These are phyloP conservation scores for Cephalopachus bancanus DNA, from an alignment of 2,797 vertebrate species.

Conservation along the genomic window DNA sequence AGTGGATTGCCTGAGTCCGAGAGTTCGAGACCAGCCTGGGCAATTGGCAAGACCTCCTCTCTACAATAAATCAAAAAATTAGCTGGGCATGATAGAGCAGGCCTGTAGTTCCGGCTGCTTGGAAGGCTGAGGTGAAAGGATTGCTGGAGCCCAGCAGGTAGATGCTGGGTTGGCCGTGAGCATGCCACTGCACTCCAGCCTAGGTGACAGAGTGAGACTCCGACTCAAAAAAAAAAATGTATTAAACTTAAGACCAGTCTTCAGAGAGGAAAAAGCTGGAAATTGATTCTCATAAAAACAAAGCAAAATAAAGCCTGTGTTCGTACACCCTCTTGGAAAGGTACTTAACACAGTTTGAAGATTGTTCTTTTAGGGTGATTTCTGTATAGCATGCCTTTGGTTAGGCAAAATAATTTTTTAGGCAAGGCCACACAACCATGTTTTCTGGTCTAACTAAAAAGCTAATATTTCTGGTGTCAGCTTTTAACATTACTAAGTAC, in stretches of 20 bases:
- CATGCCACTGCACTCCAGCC: too few species aligned
- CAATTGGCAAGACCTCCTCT: too few species aligned
- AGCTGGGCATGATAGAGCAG: too few species aligned
- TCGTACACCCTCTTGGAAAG: background rate
- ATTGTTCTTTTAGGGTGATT: background rate
- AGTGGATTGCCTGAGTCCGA: too few species aligned
- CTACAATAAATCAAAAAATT: too few species aligned
- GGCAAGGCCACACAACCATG: background rate
- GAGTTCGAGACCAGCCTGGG: too few species aligned
- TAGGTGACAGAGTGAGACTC: too few species aligned
- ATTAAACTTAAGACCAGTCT: background rate
- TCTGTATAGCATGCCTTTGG: background rate
- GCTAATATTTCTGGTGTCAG: background rate
- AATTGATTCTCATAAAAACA: background rate
- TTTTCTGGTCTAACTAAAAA: background rate
- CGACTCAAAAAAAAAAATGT: background rate
- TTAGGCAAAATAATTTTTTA: constrained; percentile 14
- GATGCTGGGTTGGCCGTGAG: too few species aligned
- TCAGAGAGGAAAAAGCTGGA: background rate
- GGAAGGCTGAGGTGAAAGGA: too few species aligned
- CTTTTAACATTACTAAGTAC: background rate
- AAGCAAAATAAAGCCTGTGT: background rate
- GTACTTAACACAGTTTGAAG: background rate
- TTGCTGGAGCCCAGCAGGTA: too few species aligned
- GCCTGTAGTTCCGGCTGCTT: too few species aligned